Evolutionary conservation across 2,113 vertebrate species (phyloP).

Genomic region (Micronycteris hirsuta): DNA sequence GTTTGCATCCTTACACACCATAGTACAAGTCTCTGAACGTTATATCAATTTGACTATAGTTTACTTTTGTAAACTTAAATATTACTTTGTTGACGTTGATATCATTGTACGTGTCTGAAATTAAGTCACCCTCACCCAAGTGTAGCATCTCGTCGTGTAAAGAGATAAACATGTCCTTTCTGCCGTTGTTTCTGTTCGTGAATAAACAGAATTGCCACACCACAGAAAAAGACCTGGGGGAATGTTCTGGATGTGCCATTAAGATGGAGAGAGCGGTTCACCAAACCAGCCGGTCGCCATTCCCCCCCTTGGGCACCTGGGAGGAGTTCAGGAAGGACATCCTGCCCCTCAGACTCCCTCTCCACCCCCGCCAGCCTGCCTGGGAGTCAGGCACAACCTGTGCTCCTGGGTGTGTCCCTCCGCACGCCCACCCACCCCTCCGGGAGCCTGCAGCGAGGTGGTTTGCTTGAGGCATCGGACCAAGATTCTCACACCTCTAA

Average conservation of each 20-base stretch:
- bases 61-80: neutral
- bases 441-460: fast-evolving
- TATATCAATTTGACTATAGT: neutral
- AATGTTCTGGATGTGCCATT: neutral
- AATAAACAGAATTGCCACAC: neutral
- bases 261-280: neutral
- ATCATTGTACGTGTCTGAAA: neutral
- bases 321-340: neutral
- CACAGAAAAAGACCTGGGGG: neutral
- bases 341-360: neutral
- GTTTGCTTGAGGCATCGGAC: neutral
- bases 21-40: neutral
- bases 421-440: neutral
- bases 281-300: neutral
- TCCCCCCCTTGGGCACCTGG: neutral
- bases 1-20: neutral
- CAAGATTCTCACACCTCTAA: neutral
- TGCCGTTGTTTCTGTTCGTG: neutral
- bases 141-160: too few species aligned
- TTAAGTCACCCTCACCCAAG: neutral
- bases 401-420: fast-evolving
- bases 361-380: neutral
- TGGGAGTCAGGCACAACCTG: neutral
- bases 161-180: neutral
- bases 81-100: neutral